These are phyloP conservation scores for Masnerella sp. DNA, from an alignment of 2,888 invertebrate genomes.

Conservation along the genomic window DNA sequence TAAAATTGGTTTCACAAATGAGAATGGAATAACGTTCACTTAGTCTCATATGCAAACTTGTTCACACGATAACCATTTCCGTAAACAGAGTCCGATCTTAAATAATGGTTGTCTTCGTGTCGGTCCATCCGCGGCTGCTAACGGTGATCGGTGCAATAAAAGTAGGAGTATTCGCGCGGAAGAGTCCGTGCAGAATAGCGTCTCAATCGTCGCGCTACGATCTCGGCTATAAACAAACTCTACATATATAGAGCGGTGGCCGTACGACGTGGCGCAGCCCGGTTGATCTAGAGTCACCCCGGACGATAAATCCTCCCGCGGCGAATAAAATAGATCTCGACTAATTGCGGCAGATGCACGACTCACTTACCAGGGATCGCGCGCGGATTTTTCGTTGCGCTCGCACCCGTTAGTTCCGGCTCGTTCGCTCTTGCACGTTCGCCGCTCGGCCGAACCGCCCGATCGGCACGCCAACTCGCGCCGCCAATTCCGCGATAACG, in stretches of 20 bases:
- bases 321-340: conserved; percentile 76
- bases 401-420: conserved; percentile 58
- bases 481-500: conserved; percentile 44
- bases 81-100: conserved; percentile 16
- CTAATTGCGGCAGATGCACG: conserved; percentile 77
- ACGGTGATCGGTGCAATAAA: conserved; percentile 59
- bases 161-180: conserved; percentile 50
- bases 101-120: conserved; percentile 37
- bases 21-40: not conserved
- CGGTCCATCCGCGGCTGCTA: conserved; percentile 34
- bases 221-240: conserved; percentile 70
- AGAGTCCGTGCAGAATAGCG: conserved; percentile 65
- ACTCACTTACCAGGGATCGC: conserved; percentile 70
- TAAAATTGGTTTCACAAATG: no score
- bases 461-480: conserved; percentile 67
- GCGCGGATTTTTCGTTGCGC: conserved; percentile 42
- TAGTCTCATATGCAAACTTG: not conserved
- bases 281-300: conserved; percentile 72
- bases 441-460: conserved; percentile 63
- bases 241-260: conserved; percentile 56
- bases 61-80: conserved; percentile 37
- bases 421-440: conserved; percentile 46
- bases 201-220: conserved; percentile 69
- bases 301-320: conserved; percentile 75
- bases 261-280: conserved; percentile 34